Conservation (phyloP, 2,113 vertebrate species). For the Corynorhinus townsendii region DNA sequence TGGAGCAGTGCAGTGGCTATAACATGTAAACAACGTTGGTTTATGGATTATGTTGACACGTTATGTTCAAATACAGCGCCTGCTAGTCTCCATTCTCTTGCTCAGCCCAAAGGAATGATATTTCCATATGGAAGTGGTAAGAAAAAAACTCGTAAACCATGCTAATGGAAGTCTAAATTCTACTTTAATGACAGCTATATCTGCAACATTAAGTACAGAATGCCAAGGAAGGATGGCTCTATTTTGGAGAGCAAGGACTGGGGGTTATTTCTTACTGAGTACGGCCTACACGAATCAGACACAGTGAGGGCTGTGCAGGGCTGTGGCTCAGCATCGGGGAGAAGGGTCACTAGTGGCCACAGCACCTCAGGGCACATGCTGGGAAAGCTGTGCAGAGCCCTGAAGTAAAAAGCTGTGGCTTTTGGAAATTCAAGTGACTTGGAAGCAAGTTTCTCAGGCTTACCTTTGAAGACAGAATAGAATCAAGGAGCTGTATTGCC, state of each 20-base stretch:
- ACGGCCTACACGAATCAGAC: not conserved
- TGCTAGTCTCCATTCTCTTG: not conserved
- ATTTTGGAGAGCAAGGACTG: not conserved
- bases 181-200: not conserved
- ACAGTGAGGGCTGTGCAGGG: not conserved
- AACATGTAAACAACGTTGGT: not conserved
- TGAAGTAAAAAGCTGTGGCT: not conserved
- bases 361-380: not conserved
- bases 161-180: constrained; percentile 9
- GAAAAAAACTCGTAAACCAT: not conserved
- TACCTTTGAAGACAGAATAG: not conserved
- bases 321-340: not conserved
- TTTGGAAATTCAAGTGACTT: not conserved
- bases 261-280: not conserved
- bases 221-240: not conserved
- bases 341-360: not conserved
- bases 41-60: not conserved
- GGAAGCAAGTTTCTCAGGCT: not conserved
- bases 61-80: not conserved
- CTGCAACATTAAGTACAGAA: constrained; percentile 4
- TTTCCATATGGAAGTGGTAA: not conserved
- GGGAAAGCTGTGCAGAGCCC: not conserved
- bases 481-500: not conserved
- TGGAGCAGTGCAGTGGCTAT: not conserved
- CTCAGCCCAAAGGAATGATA: constrained; percentile 6